Percentiles rank a stretch among this genome's conserved stretches.
These are phyloP conservation scores for Paedocypris micromegethes DNA, from an alignment of 2,797 vertebrate genomes.

Conservation along the genomic window DNA sequence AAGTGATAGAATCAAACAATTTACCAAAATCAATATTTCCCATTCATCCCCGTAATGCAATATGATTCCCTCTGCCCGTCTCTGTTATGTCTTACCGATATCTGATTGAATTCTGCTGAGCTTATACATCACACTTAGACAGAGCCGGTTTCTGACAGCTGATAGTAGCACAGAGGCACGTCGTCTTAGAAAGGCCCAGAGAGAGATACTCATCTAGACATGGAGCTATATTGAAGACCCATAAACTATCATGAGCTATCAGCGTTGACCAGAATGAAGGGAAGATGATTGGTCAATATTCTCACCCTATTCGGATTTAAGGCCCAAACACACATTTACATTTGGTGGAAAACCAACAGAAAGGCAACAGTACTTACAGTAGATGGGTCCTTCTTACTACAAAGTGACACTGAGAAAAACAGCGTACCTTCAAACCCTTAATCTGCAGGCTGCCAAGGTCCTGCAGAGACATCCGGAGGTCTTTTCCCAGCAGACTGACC, in stretches of 20 bases:
- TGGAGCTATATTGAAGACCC: background rate
- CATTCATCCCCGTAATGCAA: slow-evolving; percentile 61
- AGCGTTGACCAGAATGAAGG: background rate
- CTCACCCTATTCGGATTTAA: too few relatives aligned
- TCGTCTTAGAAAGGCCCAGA: slow-evolving; percentile 1
- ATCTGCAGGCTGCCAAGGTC: slow-evolving; percentile 93
- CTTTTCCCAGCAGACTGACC: slow-evolving; percentile 89
- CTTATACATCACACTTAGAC: slow-evolving; percentile 39
- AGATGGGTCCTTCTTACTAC: background rate
- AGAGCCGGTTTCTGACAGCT: slow-evolving; percentile 18
- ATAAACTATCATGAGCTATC: too few relatives aligned
- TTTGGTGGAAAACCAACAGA: too few relatives aligned
- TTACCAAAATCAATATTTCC: slow-evolving; percentile 63
- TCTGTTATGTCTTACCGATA: slow-evolving; percentile 50
- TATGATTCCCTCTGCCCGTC: slow-evolving; percentile 52
- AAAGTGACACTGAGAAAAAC: background rate
- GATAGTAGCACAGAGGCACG: slow-evolving; percentile 9
- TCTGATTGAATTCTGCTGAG: slow-evolving; percentile 45
- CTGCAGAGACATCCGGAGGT: slow-evolving; percentile 87
- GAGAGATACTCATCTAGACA: slow-evolving; percentile 2
- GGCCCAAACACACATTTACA: too few relatives aligned
- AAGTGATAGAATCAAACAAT: slow-evolving; percentile 70
- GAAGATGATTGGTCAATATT: background rate
- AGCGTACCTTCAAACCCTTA: slow-evolving; percentile 78
- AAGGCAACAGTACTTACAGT: too few relatives aligned